Base-by-base conservation (phyloP, 1,140 invertebrate genomes). In the Mercenaria mercenaria region DNA sequence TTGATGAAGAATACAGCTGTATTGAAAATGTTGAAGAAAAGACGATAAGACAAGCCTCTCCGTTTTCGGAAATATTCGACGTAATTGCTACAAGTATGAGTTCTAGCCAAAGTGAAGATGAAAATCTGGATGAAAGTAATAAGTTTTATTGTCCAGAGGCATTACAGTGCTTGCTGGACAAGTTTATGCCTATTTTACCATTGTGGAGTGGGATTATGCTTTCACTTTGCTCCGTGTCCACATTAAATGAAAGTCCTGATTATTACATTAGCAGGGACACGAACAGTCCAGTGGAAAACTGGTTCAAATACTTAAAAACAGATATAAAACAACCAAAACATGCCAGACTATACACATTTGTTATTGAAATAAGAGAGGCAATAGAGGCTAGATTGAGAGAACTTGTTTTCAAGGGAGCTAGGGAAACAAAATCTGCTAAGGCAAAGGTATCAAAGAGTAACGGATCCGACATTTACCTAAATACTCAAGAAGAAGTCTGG, bases 11-110 rank as follows among this genome's bases (percentile, higher is more conserved):
- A n/a, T n/a, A n/a, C n/a, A n/a, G n/a, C n/a, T 26, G 15, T n/a
- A 64, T 29, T 64, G 15, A 10, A 64, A 64, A 64, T 13, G 6
- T 15, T n/a, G n/a, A 64, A 64, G 8, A 18, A 10, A 64, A 18
- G 41, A 77, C 74, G 18, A 77, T 77, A 10, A 77, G 74, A n/a
- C 37, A 41, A 37, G n/a, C 1, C 18, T 77, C 74, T n/a, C 74
- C 74, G 37, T 77, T 77, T 32, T 43, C 74, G 41, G 1, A 4
- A 77, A 10, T 77, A 13, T 77, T 77, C n/a, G 74, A 77, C 10
- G n/a, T 4, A 37, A 39, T 74, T 34, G n/a, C n/a, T n/a, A n/a
- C n/a, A 74, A 29, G 26, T 8, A 8, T 29, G 11, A 74, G 69
- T 11, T 26, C 8, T 11, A 34, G n/a, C 10, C n/a, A 67, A 67